Evolutionary conservation across 2,888 invertebrate genomes (phyloP), one percentile per base, ranked within the genome.

Genomic region (Athalia cordata): DNA sequence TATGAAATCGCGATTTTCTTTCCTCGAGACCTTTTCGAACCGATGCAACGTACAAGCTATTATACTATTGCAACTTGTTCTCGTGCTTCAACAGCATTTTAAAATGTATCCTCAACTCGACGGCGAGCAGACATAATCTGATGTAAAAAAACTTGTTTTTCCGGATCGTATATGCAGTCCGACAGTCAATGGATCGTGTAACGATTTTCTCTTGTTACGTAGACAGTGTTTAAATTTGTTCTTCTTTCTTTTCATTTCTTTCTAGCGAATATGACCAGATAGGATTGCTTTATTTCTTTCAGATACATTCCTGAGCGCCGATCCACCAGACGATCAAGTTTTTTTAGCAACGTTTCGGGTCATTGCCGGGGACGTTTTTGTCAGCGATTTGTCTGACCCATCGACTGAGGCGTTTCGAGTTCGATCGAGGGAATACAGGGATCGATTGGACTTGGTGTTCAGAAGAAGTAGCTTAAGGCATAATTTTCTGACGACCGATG

Each of bases 271-370:
- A 57, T n/a, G 4, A 55, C 29, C 15, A 57, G 57, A 70, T 50
- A n/a, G 9, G 67, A 15, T 62, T n/a, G 9, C 9, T 66, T 82
- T 80, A 82, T 81, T 83, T 82, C 83, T 93, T 92, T 59, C 93
- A 96, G 96, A 95, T 87, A 94, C 95, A 90, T 95, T 95, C 90
- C 92, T 95, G 85, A 92, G 94, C 81, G 92, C 94, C 67, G 94
- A 95, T 84, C 94, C 95, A 64, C 92, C 95, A 74, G 94, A 95
- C 86, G 96, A 96, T 88, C 95, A 96, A 89, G 93, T 96, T 78
- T 97, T 96, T 91, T 93, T 96, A 81, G 97, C 95, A 61, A 95
- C 95, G 79, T 96, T 97, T 89, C 93, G 94, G 83, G 94, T 96
- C 80, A 91, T 91, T 74, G 92, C 92, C 79, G 94, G 95, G 9